phyloP scores from a whole-genome alignment of 2,888 invertebrate species.

The Drosophila borealis region DNA sequence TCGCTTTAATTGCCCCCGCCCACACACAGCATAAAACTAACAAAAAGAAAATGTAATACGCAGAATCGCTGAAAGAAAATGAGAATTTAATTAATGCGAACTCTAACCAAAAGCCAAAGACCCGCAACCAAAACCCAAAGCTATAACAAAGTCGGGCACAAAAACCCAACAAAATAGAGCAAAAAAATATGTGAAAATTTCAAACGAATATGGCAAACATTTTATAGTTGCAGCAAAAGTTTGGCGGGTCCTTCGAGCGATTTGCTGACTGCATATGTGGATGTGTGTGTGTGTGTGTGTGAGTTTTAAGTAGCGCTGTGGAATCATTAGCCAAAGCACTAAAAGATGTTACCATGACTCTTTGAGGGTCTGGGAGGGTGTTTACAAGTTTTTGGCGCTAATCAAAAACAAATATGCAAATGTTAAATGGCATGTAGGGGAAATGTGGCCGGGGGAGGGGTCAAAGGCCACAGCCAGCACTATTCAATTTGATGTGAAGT shows the following conservation, averaged over 20 bases:
- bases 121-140: constrained; percentile 20
- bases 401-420: constrained; percentile 51
- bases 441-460: constrained; percentile 9
- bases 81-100: constrained; percentile 68
- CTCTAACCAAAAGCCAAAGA: constrained; percentile 18
- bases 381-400: constrained; percentile 39
- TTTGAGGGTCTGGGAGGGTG: not conserved
- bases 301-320: constrained; percentile 44
- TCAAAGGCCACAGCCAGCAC: constrained; percentile 38
- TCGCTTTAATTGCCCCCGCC: constrained; percentile 59
- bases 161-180: constrained; percentile 9
- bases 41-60: constrained; percentile 24
- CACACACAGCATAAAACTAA: constrained; percentile 21
- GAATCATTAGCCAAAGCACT: constrained; percentile 49
- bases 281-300: not conserved
- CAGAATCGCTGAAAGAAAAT: constrained; percentile 38
- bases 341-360: constrained; percentile 48
- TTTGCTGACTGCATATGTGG: constrained; percentile 9
- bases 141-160: constrained; percentile 1
- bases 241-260: constrained; percentile 13
- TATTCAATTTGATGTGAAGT: constrained; percentile 57
- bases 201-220: constrained; percentile 64
- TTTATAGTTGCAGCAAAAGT: constrained; percentile 63
- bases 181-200: constrained; percentile 34
- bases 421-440: constrained; percentile 9